Conservation (phyloP, 2,797 vertebrate species). For the Pipistrellus kuhlii region DNA sequence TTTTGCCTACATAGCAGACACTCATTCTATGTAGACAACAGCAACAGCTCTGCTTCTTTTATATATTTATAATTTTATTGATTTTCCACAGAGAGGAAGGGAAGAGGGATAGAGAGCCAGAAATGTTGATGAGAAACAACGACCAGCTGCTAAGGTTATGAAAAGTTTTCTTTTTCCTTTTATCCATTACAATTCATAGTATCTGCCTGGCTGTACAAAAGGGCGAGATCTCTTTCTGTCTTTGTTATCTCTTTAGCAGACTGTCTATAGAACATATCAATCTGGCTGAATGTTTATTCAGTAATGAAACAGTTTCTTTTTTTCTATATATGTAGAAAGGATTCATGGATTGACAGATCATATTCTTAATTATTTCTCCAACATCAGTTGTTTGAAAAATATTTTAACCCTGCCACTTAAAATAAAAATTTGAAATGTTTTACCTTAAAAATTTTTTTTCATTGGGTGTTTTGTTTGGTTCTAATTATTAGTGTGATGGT, state of each 20-base stretch:
- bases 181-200: background rate
- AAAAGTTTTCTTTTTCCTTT: background rate
- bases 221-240: background rate
- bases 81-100: too few species aligned
- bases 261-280: background rate
- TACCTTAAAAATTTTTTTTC: background rate
- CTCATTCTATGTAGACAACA: background rate
- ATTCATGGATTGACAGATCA: constrained; percentile 11
- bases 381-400: constrained; percentile 34
- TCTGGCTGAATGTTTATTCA: constrained; percentile 10
- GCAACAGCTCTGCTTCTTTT: background rate
- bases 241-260: background rate
- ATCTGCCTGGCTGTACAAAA: background rate
- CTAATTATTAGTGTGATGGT: constrained; percentile 23
- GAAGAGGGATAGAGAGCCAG: too few species aligned
- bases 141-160: background rate
- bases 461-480: background rate
- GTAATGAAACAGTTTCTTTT: constrained; percentile 5
- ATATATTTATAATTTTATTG: too few species aligned
- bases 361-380: constrained; percentile 46
- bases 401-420: constrained; percentile 18
- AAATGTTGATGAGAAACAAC: too few species aligned
- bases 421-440: background rate
- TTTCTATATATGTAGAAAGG: background rate
- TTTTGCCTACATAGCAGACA: background rate